Conservation (phyloP, 2,888 invertebrate species). For the Shargacucullia verbasci region DNA sequence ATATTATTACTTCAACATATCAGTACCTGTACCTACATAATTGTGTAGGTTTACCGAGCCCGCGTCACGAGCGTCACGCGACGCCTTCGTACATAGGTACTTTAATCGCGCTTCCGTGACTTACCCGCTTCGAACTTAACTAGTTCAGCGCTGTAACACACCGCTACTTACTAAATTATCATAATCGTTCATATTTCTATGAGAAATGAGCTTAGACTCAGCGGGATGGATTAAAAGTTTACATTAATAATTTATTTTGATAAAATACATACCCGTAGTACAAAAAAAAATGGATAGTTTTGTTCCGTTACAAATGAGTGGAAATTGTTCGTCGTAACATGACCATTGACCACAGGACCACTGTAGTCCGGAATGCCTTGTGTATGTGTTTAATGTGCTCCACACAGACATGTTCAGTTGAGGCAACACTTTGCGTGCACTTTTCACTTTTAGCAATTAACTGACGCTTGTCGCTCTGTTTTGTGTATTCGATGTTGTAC, state of each 20-base stretch:
- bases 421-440: conserved; percentile 54
- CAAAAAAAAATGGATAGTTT: neutral
- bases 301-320: neutral
- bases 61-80: no score
- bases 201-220: conserved; percentile 19
- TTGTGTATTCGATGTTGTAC: conserved; percentile 61
- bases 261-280: no score
- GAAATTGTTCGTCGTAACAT: neutral
- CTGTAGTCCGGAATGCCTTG: conserved; percentile 11
- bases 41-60: no score
- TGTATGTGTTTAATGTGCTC: conserved; percentile 3
- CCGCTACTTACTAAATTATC: conserved; percentile 35
- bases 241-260: neutral
- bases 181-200: conserved; percentile 28
- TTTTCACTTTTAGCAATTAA: conserved; percentile 40
- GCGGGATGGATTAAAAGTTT: conserved; percentile 1
- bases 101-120: conserved; percentile 47
- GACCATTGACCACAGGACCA: neutral
- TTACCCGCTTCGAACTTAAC: conserved; percentile 28
- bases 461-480: conserved; percentile 60
- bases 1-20: no score
- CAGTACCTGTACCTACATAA: no score
- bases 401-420: conserved; percentile 22
- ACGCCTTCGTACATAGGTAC: no score
- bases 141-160: conserved; percentile 42